A percentile compares a stretch with the other conserved stretches of the same genome.
These are phyloP conservation scores for Opisthograptis luteolata DNA, from an alignment of 2,888 invertebrate genomes.

Conservation along the genomic window DNA sequence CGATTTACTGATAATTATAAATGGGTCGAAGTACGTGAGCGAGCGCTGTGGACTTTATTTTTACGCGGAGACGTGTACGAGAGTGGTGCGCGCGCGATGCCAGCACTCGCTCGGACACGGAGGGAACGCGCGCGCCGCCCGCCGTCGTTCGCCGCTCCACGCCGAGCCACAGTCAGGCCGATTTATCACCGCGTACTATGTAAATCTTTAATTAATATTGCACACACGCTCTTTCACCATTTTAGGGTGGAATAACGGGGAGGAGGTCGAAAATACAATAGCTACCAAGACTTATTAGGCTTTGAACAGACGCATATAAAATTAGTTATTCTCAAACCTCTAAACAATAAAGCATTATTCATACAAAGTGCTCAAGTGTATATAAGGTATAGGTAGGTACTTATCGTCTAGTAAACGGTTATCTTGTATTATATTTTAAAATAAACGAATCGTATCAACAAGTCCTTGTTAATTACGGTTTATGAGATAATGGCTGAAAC, in stretches of 20 bases:
- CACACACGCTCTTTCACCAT: slow-evolving; percentile 67
- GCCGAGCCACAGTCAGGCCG: slow-evolving; percentile 60
- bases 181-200: slow-evolving; percentile 71
- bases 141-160: slow-evolving; percentile 50
- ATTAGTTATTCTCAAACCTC: slow-evolving; percentile 43
- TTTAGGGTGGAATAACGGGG: slow-evolving; percentile 75
- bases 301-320: slow-evolving; percentile 50
- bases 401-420: slow-evolving; percentile 3
- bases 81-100: slow-evolving; percentile 72
- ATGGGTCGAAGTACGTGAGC: slow-evolving; percentile 80
- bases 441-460: too few relatives aligned
- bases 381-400: slow-evolving; percentile 9
- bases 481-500: too few relatives aligned
- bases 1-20: slow-evolving; percentile 84
- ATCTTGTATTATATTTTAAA: slow-evolving; percentile 1
- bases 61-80: slow-evolving; percentile 80
- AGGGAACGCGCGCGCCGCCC: slow-evolving; percentile 61
- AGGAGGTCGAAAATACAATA: slow-evolving; percentile 66
- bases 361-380: slow-evolving; percentile 22
- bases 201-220: slow-evolving; percentile 80
- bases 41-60: slow-evolving; percentile 81
- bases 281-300: slow-evolving; percentile 59
- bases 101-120: slow-evolving; percentile 60
- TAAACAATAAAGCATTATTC: slow-evolving; percentile 38
- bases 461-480: too few relatives aligned